Base-by-base conservation (phyloP, 2,888 invertebrate genomes). In the Ramazzottius varieornatus region DNA sequence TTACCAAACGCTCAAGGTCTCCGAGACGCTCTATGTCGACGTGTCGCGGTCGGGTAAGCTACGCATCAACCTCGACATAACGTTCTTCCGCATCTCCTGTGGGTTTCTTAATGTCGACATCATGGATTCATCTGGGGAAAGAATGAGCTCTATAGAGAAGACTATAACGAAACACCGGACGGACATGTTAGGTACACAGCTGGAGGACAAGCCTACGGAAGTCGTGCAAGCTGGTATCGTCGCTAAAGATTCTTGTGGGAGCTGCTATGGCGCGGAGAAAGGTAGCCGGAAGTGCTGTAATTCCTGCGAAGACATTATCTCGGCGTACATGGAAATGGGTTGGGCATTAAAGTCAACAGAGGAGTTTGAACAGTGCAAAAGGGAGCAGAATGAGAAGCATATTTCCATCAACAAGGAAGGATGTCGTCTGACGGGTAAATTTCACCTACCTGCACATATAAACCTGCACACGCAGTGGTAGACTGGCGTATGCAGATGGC, bases 331-430 rank as follows among this genome's bases (percentile, higher is more conserved):
- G 54, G 54, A 54, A 29, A 54, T 54, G 54, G 54, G 54, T 24
- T 54, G 54, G 54, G 54, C 54, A 24, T 24, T 54, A 24, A 16
- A 29, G 20, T 54, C 54, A 24, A 54, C 54, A 24, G 54, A 54
- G 54, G 20, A 54, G 20, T 54, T 54, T 29, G 54, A 54, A 24
- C 54, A 54, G 54, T 54, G 54, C 29, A 13, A 54, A 54, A 13
- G 54, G 54, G 54, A 54, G 54, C 29, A 24, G 20, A 54, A 54
- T 16, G 54, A 54, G 29, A 54, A 54, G 54, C 54, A 54, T 29
- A 54, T 54, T 54, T 54, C 54, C 54, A 54, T 54, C 29, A 54
- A 54, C 24, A 54, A 54, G 54, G 54, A 54, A 54, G 54, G 54
- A 54, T 54, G 54, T 24, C 54, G 54, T 24, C 54, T 54, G 16